phyloP scores from a whole-genome alignment of 1,140 invertebrate genomes.

The Aphidius ervi region DNA sequence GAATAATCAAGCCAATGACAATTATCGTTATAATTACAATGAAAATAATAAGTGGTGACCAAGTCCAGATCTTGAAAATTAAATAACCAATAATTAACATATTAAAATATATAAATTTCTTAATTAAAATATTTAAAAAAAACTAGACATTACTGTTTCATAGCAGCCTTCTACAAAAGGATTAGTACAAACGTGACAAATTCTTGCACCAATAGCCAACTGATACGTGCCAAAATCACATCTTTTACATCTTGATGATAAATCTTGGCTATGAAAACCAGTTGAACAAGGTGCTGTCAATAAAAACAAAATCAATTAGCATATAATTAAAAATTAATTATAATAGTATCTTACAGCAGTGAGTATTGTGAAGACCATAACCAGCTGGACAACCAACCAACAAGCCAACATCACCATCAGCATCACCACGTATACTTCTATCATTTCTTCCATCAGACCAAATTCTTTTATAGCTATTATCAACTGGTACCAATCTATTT shows the following conservation, averaged over 20 bases:
- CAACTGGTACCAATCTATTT: conserved; percentile 37
- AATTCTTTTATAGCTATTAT: conserved; percentile 25
- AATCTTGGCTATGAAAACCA: conserved; percentile 43
- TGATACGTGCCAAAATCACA: conserved; percentile 43
- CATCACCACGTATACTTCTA: conserved; percentile 25
- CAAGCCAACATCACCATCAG: conserved; percentile 33
- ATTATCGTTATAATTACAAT: conserved; percentile 25
- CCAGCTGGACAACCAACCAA: conserved; percentile 42
- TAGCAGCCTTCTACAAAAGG: conserved; percentile 43
- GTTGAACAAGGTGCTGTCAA: conserved; percentile 33
- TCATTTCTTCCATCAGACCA: conserved; percentile 12
- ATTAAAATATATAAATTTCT: too few species aligned
- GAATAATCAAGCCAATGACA: conserved; percentile 26
- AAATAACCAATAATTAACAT: not conserved
- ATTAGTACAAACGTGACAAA: conserved; percentile 43
- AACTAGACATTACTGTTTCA: conserved; percentile 32
- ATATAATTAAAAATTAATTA: conserved; percentile 20
- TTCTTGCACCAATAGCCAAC: conserved; percentile 39
- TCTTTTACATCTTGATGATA: conserved; percentile 39
- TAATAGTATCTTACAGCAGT: conserved; percentile 30
- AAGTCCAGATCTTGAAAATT: conserved; percentile 32
- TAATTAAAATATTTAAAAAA: not conserved
- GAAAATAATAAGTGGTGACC: conserved; percentile 23
- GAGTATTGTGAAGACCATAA: conserved; percentile 37
- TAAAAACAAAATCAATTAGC: conserved; percentile 19